Conservation (phyloP, 2,888 invertebrate genomes). For the Tenthredo distinguenda region DNA sequence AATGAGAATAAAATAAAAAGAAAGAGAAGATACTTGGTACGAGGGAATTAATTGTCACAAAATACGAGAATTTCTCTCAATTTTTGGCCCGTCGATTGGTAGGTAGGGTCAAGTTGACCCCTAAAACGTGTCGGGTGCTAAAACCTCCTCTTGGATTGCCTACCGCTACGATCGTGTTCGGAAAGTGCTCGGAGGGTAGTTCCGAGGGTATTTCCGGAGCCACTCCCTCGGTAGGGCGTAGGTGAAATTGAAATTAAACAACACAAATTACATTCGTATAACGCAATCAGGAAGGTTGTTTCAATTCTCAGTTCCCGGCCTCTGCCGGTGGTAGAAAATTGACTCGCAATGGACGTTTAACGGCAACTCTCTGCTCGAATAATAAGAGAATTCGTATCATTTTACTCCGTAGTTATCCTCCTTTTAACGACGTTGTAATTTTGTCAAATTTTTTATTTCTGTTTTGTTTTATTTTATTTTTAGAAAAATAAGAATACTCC, state of each 20-base stretch:
- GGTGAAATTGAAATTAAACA: constrained; percentile 63
- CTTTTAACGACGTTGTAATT: background rate
- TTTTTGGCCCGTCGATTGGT: constrained; percentile 25
- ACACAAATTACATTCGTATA: constrained; percentile 61
- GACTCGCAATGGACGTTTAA: constrained; percentile 63
- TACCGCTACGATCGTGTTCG: constrained; percentile 39
- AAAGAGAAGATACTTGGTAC: background rate
- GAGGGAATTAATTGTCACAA: constrained; percentile 5
- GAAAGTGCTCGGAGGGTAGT: constrained; percentile 39
- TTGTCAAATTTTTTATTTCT: background rate
- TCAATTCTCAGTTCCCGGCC: constrained; percentile 60
- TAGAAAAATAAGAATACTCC: background rate
- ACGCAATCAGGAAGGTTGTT: constrained; percentile 60
- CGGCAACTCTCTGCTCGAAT: constrained; percentile 58
- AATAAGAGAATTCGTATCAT: constrained; percentile 29
- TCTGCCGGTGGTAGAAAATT: constrained; percentile 57
- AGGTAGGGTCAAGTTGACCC: constrained; percentile 36
- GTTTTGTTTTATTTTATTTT: no score
- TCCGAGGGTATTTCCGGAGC: constrained; percentile 46
- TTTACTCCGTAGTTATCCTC: background rate
- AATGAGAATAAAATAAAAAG: background rate
- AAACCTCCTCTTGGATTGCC: constrained; percentile 39
- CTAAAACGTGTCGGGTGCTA: constrained; percentile 42
- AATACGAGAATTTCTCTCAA: background rate
- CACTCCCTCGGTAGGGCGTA: constrained; percentile 52